Base-by-base conservation (phyloP, 2,113 vertebrate species). In the Bambusicola thoracicus region DNA sequence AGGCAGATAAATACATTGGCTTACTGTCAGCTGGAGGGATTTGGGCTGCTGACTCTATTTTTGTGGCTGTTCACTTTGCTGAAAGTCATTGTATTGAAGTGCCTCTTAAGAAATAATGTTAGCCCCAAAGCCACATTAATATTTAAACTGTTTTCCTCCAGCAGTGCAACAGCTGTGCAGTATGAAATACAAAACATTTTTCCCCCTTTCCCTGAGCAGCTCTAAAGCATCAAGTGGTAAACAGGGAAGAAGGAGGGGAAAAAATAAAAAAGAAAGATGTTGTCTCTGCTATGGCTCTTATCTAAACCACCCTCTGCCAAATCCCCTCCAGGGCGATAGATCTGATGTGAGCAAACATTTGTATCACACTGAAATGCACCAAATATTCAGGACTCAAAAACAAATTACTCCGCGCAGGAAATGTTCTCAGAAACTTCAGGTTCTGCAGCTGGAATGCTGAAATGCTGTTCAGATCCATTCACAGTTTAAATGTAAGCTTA, bases 121-220 rank as follows among this genome's bases (percentile, higher is more conserved):
- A 84, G 86, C 69, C 72, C 90, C 51, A 78, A 93, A 96, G 81
- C 56, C 34, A 19, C 78, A 86, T 96, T 86, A 97, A 89, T 92
- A 93, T 93, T 95, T 97, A 91, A 95, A 87, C 68, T 85, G 94
- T 56, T 94, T 88, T 94, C 78, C 95, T 95, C n/a, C 0, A 90
- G 92, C 85, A 94, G 81, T 56, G n/a, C 41, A 63, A 81, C 96
- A 97, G 93, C 96, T 96, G 96, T 93, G 75, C 84, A 79, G 38
- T 87, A 30, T 93, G 85, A 96, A 97, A 96, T 94, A 74, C 58
- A 95, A 94, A 55, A 70, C 13, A 15, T 93, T 93, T 91, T 92
- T 95, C 82, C 95, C 51, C 83, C 59, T 41, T 76, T 73, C 85
- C 74, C 92, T 72, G 62, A 73, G 44, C 72, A 80, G 53, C 59